Evolutionary conservation across 1,140 invertebrate species (phyloP).

Genomic region (Drosophila biarmipes): DNA sequence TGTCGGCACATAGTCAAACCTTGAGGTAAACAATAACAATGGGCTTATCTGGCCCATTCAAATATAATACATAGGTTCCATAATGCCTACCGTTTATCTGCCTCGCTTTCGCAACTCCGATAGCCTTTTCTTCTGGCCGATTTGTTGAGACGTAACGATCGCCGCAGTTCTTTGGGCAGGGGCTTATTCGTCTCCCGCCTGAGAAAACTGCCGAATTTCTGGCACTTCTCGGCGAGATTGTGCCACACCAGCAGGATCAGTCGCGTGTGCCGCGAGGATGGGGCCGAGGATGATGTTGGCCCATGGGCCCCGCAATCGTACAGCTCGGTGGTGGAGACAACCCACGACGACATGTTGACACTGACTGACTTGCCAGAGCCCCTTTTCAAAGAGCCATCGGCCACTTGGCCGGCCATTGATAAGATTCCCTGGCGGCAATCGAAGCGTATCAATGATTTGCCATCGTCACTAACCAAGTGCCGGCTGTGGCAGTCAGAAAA

Average conservation of each 20-base stretch:
- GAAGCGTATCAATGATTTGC: slow-evolving; percentile 20
- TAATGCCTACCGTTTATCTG: slow-evolving; percentile 85
- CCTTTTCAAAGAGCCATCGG: slow-evolving; percentile 6
- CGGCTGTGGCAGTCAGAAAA: slow-evolving; percentile 12
- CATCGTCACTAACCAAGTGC: slow-evolving; percentile 10
- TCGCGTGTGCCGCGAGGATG: slow-evolving; percentile 16
- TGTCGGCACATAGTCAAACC: slow-evolving; percentile 8
- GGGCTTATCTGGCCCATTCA: slow-evolving; percentile 50
- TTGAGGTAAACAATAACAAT: slow-evolving; percentile 33
- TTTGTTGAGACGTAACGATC: slow-evolving; percentile 76
- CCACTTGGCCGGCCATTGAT: slow-evolving; percentile 51
- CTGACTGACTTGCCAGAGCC: slow-evolving; percentile 48
- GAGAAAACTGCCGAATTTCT: slow-evolving; percentile 48
- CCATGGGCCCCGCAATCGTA: slow-evolving; percentile 26
- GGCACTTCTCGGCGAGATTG: slow-evolving; percentile 49
- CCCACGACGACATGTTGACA: slow-evolving; percentile 70
- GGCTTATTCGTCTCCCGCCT: slow-evolving; percentile 68
- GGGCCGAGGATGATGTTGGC: neutral
- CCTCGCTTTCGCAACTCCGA: slow-evolving; percentile 85
- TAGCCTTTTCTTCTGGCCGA: slow-evolving; percentile 85
- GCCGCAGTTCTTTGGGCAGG: slow-evolving; percentile 72
- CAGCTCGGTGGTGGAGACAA: slow-evolving; percentile 61
- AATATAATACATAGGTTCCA: slow-evolving; percentile 2
- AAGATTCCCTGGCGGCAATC: slow-evolving; percentile 58
- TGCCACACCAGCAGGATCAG: slow-evolving; percentile 60